phyloP scores from a whole-genome alignment of 2,113 vertebrate genomes.

The Pleuronectes platessa region DNA sequence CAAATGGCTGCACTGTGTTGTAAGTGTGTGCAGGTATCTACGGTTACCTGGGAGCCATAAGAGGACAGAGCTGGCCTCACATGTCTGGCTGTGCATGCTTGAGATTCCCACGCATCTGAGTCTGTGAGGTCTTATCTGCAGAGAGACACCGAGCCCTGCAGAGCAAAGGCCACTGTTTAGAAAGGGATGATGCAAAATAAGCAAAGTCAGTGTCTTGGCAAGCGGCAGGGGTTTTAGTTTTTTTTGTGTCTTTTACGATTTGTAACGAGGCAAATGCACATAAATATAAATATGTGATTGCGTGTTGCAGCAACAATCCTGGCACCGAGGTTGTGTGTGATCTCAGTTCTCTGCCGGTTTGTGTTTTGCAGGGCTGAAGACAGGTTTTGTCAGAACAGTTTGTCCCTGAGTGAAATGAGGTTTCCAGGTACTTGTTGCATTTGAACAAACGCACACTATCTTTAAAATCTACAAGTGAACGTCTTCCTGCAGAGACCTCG shows the following conservation, averaged over 20 bases:
- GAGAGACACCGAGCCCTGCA: slow-evolving; percentile 8
- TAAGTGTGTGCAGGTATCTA: slow-evolving; percentile 52
- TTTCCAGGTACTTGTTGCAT: not conserved
- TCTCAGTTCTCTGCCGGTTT: slow-evolving; percentile 18
- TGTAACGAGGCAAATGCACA: not conserved
- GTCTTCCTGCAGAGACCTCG: not conserved
- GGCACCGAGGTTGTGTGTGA: slow-evolving; percentile 9
- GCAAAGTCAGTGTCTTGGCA: slow-evolving; percentile 18
- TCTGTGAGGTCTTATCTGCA: slow-evolving; percentile 6
- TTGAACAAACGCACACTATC: not conserved
- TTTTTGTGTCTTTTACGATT: slow-evolving; percentile 35
- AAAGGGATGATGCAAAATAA: slow-evolving; percentile 13
- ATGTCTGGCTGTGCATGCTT: slow-evolving; percentile 30
- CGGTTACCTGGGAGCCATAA: slow-evolving; percentile 31
- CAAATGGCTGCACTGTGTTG: slow-evolving; percentile 47
- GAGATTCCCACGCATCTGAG: slow-evolving; percentile 31
- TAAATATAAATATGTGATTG: slow-evolving; percentile 29
- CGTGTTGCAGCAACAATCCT: slow-evolving; percentile 22
- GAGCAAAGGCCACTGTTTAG: slow-evolving; percentile 2
- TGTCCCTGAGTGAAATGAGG: slow-evolving; percentile 8
- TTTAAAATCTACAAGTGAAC: not conserved
- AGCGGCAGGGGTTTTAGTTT: not conserved
- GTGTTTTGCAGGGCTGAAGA: slow-evolving; percentile 15
- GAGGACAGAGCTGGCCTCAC: slow-evolving; percentile 31
- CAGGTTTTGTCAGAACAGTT: slow-evolving; percentile 15